phyloP scores from a whole-genome alignment of 2,888 invertebrate species.

The Halocaridina rubra region DNA sequence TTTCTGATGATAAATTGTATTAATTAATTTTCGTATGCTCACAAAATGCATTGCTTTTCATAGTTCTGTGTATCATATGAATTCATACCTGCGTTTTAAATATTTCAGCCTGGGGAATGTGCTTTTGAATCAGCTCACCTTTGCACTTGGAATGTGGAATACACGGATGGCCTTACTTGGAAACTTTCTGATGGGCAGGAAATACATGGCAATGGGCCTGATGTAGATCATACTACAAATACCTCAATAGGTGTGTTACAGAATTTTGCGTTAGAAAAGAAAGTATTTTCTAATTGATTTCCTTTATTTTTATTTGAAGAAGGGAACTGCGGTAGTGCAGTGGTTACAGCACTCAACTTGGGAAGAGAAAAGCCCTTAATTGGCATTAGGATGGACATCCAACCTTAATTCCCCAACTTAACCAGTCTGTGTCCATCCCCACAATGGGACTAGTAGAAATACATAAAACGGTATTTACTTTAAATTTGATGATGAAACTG shows the following conservation, averaged over 20 bases:
- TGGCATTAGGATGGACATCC: too few species aligned
- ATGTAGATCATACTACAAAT: slow-evolving; percentile 34
- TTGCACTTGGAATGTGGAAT: slow-evolving; percentile 42
- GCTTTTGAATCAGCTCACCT: slow-evolving; percentile 43
- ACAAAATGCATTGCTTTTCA: neutral
- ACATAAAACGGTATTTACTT: too few species aligned
- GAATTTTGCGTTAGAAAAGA: too few species aligned
- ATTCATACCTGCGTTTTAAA: neutral
- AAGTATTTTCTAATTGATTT: too few species aligned
- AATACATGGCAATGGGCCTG: slow-evolving; percentile 15
- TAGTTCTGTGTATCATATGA: neutral
- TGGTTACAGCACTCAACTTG: too few species aligned
- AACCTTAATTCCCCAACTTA: too few species aligned
- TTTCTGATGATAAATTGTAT: neutral
- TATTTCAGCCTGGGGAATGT: slow-evolving; percentile 38
- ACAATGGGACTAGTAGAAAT: too few species aligned
- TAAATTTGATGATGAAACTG: too few species aligned
- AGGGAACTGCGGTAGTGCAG: too few species aligned
- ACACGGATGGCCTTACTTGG: slow-evolving; percentile 7
- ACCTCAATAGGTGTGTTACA: slow-evolving; percentile 22
- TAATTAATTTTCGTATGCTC: neutral
- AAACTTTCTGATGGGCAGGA: slow-evolving; percentile 42
- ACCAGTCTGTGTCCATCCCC: too few species aligned
- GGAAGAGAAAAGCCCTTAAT: too few species aligned
- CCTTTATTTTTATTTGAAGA: too few species aligned